Evolutionary conservation across 1,140 invertebrate genomes (phyloP).

Genomic region (Hyles vespertilio): DNA sequence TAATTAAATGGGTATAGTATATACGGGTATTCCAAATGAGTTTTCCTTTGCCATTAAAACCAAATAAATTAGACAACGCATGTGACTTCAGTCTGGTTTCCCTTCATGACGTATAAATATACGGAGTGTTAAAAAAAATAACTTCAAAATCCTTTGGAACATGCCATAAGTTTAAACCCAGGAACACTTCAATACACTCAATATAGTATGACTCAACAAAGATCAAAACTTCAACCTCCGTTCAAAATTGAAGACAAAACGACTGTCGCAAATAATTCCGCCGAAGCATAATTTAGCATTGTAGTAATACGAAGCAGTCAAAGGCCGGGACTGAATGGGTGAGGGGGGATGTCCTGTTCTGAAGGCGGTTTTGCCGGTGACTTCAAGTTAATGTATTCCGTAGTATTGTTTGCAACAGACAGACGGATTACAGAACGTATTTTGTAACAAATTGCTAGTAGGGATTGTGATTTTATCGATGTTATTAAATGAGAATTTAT

Average conservation of each 20-base stretch:
- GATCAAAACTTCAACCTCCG: background rate
- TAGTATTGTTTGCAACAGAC: conserved; percentile 57
- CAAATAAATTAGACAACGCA: too few species aligned
- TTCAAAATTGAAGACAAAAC: background rate
- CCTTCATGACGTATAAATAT: too few species aligned
- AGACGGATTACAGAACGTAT: conserved; percentile 42
- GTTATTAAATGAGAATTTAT: background rate
- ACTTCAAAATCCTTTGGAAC: too few species aligned
- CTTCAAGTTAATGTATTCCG: conserved; percentile 61
- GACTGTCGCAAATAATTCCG: background rate
- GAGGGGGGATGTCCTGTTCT: background rate
- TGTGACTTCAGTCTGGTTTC: too few species aligned
- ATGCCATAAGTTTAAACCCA: too few species aligned
- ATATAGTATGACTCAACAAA: too few species aligned
- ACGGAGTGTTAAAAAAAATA: too few species aligned
- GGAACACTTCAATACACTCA: too few species aligned
- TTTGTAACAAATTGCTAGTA: conserved; percentile 43
- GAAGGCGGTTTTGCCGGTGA: conserved; percentile 31
- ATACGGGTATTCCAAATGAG: too few species aligned
- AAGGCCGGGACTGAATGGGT: background rate
- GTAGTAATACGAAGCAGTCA: conserved; percentile 4
- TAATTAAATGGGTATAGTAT: too few species aligned
- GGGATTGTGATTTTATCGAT: conserved; percentile 16
- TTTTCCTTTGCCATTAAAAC: too few species aligned
- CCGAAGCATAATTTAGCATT: conserved; percentile 7